Evolutionary conservation across 2,888 invertebrate genomes (phyloP), one percentile per base, ranked within the genome.

Genomic region (Chaetoderma sp.): DNA sequence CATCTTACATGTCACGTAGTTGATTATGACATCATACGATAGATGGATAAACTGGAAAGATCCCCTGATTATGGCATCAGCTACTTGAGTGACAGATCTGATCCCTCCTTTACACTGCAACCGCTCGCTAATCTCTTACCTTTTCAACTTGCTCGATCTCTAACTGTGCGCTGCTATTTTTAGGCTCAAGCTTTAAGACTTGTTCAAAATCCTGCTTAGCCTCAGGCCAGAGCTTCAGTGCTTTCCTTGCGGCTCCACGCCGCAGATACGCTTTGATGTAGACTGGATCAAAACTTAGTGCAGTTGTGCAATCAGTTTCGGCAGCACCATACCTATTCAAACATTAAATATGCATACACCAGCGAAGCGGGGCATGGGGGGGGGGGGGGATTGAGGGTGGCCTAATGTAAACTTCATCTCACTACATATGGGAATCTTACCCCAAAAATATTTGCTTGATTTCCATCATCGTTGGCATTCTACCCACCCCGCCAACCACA

Each of bases 171-270:
- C 92, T 91, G 60, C 88, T 88, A 81, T 95, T 96, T 33, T 91
- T 90, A 0, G 95, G 93, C 77, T 96, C 94, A n/a, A 94, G 84
- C 76, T 89, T 88, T 36, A 95, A 84, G 0, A 94, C 91, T 74
- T 90, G 90, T 33, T 88, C 86, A 66, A 94, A 90, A 86, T 96
- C 95, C 32, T 87, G 86, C 42, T 91, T 89, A 0, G 96, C 95
- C 47, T 92, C 90, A 21, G 90, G 87, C 21, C 92, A 89, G 49
- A 93, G 92, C 30, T 92, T 91, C 0, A 94, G 88, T 5, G 89
- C 90, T 78, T 92, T 91, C 64, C 93, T 73, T 4, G 86, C 85
- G 10, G 82, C 74, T 3, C 82, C 88, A 18, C 87, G 75, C 33
- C 82, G 60, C 18, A 81, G 67, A 63, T 79, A 79, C 3, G 86